Conservation (phyloP, 2,888 invertebrate genomes). For the Orthosia gothica region DNA sequence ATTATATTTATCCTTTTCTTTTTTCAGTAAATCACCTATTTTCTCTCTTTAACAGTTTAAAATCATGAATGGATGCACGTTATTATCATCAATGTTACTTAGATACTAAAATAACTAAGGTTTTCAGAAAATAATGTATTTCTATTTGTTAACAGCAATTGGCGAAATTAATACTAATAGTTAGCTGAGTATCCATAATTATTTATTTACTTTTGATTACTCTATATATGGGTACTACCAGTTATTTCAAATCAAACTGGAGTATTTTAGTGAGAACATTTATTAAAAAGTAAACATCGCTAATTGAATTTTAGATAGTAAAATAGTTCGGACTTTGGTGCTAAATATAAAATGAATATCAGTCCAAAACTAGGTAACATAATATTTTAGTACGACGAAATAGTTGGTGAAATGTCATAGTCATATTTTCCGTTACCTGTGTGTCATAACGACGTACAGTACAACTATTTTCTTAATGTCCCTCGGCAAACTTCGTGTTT, state of each 20-base stretch:
- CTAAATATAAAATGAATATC: constrained; percentile 83
- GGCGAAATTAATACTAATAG: constrained; percentile 33
- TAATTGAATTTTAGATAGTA: constrained; percentile 76
- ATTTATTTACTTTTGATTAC: constrained; percentile 33
- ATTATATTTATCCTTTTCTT: constrained; percentile 3
- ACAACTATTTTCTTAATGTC: neutral
- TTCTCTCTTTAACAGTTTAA: neutral
- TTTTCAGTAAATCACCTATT: constrained; percentile 3
- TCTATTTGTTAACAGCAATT: constrained; percentile 19
- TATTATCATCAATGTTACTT: constrained; percentile 2
- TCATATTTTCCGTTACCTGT: constrained; percentile 38
- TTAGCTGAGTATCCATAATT: constrained; percentile 44
- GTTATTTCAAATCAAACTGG: constrained; percentile 25
- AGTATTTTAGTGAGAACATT: constrained; percentile 42
- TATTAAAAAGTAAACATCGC: constrained; percentile 58
- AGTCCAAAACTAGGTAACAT: constrained; percentile 80
- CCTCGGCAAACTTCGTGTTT: neutral
- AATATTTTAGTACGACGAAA: constrained; percentile 62
- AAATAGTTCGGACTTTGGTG: constrained; percentile 89
- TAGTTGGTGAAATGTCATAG: constrained; percentile 51
- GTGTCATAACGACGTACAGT: constrained; percentile 27
- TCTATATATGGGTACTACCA: constrained; percentile 16
- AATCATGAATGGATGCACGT: constrained; percentile 2
- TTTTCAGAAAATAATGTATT: constrained; percentile 9
- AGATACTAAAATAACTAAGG: constrained; percentile 18